These are phyloP conservation scores for Hemistola chrysoprasaria DNA, from an alignment of 2,888 invertebrate species.

Conservation along the genomic window DNA sequence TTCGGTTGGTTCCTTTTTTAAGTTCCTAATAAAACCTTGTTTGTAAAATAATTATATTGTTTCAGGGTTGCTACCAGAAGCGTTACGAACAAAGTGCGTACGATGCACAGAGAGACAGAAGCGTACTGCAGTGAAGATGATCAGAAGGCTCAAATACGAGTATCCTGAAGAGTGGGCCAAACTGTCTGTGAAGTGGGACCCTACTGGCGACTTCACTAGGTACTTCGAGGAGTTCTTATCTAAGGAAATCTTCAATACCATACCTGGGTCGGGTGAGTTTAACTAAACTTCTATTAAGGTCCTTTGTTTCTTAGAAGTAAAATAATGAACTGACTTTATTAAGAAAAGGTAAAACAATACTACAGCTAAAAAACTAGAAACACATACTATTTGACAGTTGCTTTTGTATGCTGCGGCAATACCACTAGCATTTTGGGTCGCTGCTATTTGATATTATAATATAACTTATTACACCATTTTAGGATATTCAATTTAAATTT, in stretches of 20 bases:
- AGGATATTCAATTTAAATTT: too few relatives aligned
- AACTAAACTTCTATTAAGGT: background rate
- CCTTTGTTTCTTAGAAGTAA: too few relatives aligned
- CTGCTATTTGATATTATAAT: too few relatives aligned
- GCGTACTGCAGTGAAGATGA: conserved; percentile 85
- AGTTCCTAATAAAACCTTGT: background rate
- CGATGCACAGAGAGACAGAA: conserved; percentile 86
- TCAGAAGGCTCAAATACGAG: conserved; percentile 83
- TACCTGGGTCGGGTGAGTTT: conserved; percentile 55
- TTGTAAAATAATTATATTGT: background rate
- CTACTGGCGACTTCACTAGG: conserved; percentile 83
- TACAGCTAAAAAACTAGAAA: too few relatives aligned
- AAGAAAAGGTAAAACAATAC: too few relatives aligned
- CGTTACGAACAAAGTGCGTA: conserved; percentile 84
- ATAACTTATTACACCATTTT: too few relatives aligned
- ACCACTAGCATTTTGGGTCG: too few relatives aligned
- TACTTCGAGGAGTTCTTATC: conserved; percentile 71
- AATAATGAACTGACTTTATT: too few relatives aligned
- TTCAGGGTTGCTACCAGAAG: conserved; percentile 87
- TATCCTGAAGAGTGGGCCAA: conserved; percentile 86
- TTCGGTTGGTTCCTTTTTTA: background rate
- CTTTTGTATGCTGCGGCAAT: too few relatives aligned
- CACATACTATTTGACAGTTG: too few relatives aligned
- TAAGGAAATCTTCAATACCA: conserved; percentile 63
- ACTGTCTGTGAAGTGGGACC: conserved; percentile 86